A percentile compares a stretch with the other conserved stretches of the same genome.
phyloP scores from a whole-genome alignment of 2,113 vertebrate species.

The Ctenomys sociabilis region DNA sequence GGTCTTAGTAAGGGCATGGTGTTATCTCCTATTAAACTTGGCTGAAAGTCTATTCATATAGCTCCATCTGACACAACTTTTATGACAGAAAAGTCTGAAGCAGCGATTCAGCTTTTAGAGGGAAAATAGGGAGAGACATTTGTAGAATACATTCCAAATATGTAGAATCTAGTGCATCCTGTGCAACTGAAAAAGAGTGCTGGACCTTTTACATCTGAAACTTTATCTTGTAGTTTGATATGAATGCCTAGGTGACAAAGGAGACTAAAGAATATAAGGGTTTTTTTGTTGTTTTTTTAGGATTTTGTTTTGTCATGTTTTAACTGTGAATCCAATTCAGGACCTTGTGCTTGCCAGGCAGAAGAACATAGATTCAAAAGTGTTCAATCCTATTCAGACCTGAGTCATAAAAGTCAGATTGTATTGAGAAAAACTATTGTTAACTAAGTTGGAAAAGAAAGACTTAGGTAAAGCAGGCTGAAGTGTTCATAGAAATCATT shows the following conservation, averaged over 20 bases:
- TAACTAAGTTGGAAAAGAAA: no score
- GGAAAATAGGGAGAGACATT: background rate
- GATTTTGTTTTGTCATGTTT: no score
- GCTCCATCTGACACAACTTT: background rate
- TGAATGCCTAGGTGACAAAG: background rate
- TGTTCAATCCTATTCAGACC: background rate
- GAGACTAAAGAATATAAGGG: no score
- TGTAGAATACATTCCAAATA: background rate
- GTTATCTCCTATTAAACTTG: background rate
- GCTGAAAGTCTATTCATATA: background rate
- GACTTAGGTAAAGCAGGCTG: background rate
- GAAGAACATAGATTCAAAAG: background rate
- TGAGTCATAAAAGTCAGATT: background rate
- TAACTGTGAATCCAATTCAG: no score
- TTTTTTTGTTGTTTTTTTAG: no score
- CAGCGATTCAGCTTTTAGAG: background rate
- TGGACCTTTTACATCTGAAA: background rate
- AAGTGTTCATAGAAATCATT: background rate
- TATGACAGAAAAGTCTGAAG: background rate
- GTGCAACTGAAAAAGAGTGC: background rate
- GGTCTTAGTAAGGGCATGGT: background rate
- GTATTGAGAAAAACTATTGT: background rate
- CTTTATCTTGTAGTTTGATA: background rate
- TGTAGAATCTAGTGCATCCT: background rate
- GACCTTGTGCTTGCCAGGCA: no score